phyloP scores from a whole-genome alignment of 2,113 vertebrate species.

The Callopanchax toddi region DNA sequence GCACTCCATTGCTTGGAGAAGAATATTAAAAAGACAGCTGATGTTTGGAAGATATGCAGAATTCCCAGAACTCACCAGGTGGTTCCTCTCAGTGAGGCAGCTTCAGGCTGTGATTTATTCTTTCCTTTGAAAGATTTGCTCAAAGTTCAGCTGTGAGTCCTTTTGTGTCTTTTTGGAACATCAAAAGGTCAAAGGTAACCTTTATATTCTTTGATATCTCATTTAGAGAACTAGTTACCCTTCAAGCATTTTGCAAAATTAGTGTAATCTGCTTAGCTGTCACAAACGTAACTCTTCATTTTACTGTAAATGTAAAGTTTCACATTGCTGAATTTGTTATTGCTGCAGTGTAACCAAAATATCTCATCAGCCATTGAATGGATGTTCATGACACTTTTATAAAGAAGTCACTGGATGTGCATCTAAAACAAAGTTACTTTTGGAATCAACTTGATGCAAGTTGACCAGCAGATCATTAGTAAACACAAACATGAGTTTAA shows the following conservation, averaged over 20 bases:
- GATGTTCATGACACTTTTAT: too few species aligned
- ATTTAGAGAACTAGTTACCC: not conserved
- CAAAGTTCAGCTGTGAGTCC: not conserved
- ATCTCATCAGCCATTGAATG: too few species aligned
- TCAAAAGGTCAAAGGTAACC: not conserved
- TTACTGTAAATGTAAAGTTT: too few species aligned
- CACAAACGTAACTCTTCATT: not conserved
- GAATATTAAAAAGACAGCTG: not conserved
- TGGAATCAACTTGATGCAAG: too few species aligned
- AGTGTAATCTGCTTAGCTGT: not conserved
- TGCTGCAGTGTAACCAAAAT: too few species aligned
- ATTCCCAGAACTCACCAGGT: not conserved
- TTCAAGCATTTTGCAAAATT: not conserved
- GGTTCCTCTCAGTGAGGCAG: not conserved
- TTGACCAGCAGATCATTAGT: too few species aligned
- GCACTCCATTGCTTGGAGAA: conserved; percentile 7
- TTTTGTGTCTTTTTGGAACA: not conserved
- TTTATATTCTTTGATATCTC: not conserved
- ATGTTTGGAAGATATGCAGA: conserved; percentile 12
- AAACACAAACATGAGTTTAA: too few species aligned
- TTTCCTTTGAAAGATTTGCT: not conserved
- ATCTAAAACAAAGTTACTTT: too few species aligned
- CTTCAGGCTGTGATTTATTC: not conserved
- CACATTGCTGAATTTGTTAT: too few species aligned
- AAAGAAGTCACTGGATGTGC: too few species aligned